Base-by-base conservation (phyloP, 2,888 invertebrate genomes). In the Blastobasis lacticolella region DNA sequence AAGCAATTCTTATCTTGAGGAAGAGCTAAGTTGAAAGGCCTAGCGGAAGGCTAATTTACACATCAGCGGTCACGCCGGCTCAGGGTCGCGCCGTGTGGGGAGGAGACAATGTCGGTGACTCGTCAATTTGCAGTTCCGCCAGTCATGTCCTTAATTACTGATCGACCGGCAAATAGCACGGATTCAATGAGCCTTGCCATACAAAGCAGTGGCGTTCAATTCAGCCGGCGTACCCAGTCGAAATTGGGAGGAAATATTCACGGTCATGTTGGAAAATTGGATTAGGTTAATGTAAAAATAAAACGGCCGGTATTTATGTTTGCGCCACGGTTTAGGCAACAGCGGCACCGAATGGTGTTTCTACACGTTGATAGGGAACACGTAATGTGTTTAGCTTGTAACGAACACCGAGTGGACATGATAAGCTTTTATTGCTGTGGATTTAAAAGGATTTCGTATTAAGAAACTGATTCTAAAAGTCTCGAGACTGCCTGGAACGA, bases 121-220 rank as follows among this genome's bases (percentile, higher is more conserved):
- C 59, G 61, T 64, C 63, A 64, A 61, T 69, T 73, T 69, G 56
- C 58, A 62, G 66, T 73, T 60, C 51, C 57, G 62, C 65, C 45
- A 67, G 75, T 81, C 80, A 79, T 69, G 69, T 66, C 67, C 67
- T 67, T 81, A 79, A 80, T 81, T 73, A 73, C 69, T 61, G 68
- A 72, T 71, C 72, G 64, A 61, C 57, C 61, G 61, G 56, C 57
- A 59, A 54, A 57, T 54, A 61, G 54, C 62, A 56, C 49, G 58
- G 51, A 52, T 63, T 64, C 66, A 64, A 62, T 65, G 60, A 65
- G 54, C 59, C 55, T 58, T 58, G 60, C 46, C 52, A 49, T 50
- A 54, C 52, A 56, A 54, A 49, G 52, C 50, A 10, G 37, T 49
- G 36, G 38, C n/a, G 49, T 50, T 50, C 47, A 36, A 47, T 53